A percentile compares a stretch with the other conserved stretches of the same genome.
Evolutionary conservation across 2,888 invertebrate species (phyloP).

Genomic region (Lithophane ornitopus): DNA sequence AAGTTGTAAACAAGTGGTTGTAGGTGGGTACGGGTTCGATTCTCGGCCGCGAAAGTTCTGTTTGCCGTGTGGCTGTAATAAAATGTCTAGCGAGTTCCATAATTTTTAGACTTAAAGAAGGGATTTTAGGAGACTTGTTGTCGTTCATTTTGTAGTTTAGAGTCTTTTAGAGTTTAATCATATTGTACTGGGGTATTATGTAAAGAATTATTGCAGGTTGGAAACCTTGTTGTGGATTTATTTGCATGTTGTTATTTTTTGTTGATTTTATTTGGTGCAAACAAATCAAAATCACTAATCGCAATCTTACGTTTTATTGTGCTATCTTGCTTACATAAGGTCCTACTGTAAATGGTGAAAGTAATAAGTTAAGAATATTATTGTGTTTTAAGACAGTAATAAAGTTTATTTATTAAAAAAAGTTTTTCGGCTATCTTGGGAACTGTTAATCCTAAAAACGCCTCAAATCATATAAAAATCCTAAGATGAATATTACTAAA

Average conservation of each 20-base stretch:
- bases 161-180: conserved; percentile 56
- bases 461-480: background rate
- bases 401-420: background rate
- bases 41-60: conserved; percentile 78
- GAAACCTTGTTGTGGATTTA: too few relatives aligned
- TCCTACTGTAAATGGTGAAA: too few relatives aligned
- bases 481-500: too few relatives aligned
- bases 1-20: conserved; percentile 84
- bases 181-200: conserved; percentile 30
- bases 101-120: conserved; percentile 69
- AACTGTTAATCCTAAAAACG: background rate
- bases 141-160: conserved; percentile 59
- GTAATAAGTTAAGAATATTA: too few relatives aligned
- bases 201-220: background rate
- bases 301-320: too few relatives aligned
- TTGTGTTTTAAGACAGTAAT: too few relatives aligned
- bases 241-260: too few relatives aligned
- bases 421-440: too few relatives aligned
- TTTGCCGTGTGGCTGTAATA: conserved; percentile 78
- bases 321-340: too few relatives aligned
- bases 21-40: conserved; percentile 84
- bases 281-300: too few relatives aligned
- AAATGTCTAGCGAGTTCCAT: conserved; percentile 71
- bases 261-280: too few relatives aligned
- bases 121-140: conserved; percentile 52